Evolutionary conservation across 2,113 vertebrate species (phyloP), one percentile per base, ranked within the genome.

Genomic region (Otocyon megalotis): DNA sequence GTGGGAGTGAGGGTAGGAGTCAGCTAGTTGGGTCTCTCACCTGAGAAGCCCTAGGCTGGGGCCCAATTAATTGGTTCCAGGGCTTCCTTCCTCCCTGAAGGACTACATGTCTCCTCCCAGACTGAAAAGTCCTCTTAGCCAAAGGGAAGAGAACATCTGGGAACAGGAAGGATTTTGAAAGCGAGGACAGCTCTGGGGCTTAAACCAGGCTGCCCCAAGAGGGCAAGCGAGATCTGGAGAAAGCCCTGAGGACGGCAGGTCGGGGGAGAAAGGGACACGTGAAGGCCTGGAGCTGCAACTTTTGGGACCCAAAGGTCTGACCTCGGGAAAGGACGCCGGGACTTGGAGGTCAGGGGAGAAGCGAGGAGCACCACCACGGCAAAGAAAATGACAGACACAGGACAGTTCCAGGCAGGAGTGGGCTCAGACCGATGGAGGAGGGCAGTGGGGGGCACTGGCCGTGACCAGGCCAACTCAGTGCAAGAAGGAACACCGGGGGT

Each of bases 31-130:
- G 35, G 32, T 35, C n/a, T 62, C 62, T 43, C 20, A 30, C 83
- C 58, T 26, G 58, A 48, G 56, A 50, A 76, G 60, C 26, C 32
- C 3, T 3, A 0, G 56, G 24, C 32, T 5, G 50, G 72, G 92
- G 58, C 77, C 88, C 50, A 24, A 4, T 17, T 90, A 63, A 84
- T 58, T 92, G 87, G 88, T 24, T 95, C 43, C 83, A 67, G 15
- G 10, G 86, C 63, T 43, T 95, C 69, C 67, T 69, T 86, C 69
- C 76, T 74, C 87, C 89, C 43, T 13, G 58, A 79, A 90, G 54
- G 60, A 72, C 32, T 3, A 30, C 1, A 9, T 2, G 20, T 32
- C 37, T 94, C 48, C 85, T 92, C 69, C 11, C 15, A 28, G 81
- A 79, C 76, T 15, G 69, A 30, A 35, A 50, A 50, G 81, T 24